These are phyloP conservation scores for Sebastes cheni DNA, from an alignment of 2,797 vertebrate species.

Conservation along the genomic window DNA sequence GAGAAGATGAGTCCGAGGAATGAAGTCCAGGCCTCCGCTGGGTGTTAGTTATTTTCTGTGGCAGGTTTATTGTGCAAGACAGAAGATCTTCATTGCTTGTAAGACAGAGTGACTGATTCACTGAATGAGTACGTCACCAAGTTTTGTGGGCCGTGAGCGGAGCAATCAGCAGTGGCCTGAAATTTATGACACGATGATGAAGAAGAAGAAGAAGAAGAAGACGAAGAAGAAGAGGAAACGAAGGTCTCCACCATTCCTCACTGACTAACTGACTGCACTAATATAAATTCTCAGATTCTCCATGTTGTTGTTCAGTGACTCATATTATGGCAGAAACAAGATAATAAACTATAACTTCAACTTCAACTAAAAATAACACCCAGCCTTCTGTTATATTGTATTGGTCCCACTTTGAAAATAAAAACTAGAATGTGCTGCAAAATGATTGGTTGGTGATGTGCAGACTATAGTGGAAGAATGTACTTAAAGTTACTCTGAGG, in stretches of 20 bases:
- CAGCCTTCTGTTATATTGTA: neutral
- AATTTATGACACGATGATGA: slow-evolving; percentile 8
- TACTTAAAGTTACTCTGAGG: no score
- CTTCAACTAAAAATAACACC: neutral
- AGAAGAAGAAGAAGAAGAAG: no score
- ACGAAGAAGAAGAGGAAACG: neutral
- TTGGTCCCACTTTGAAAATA: neutral
- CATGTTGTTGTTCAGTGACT: neutral
- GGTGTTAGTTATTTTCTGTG: slow-evolving; percentile 26
- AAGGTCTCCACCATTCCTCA: neutral
- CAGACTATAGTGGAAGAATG: no score
- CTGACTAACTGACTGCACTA: neutral
- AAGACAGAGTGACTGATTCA: slow-evolving; percentile 27
- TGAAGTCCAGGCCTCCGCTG: neutral
- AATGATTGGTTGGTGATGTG: no score
- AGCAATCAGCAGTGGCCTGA: slow-evolving; percentile 12
- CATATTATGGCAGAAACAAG: neutral
- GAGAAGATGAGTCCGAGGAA: neutral
- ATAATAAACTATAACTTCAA: neutral
- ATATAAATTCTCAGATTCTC: neutral
- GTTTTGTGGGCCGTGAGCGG: neutral
- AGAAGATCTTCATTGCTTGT: neutral
- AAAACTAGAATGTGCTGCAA: neutral
- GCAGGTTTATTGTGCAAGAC: slow-evolving; percentile 30
- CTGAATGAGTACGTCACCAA: slow-evolving; percentile 1